phyloP scores from a whole-genome alignment of 2,888 invertebrate genomes.

The Drosophila longiperda region DNA sequence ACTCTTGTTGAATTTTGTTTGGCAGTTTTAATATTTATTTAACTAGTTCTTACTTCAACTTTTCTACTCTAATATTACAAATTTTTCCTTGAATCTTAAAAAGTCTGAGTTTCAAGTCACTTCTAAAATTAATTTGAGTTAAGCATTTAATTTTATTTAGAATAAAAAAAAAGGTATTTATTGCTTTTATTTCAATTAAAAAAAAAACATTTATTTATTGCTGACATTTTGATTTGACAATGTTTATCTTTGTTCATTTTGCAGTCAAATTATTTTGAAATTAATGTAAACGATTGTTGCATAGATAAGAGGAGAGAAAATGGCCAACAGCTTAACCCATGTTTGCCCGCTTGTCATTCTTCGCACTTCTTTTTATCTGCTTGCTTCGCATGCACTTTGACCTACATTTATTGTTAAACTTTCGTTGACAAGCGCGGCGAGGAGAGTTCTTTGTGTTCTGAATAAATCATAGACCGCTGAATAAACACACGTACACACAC shows the following conservation, averaged over 20 bases:
- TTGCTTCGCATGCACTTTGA: slow-evolving; percentile 41
- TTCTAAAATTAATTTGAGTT: neutral
- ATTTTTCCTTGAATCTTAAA: neutral
- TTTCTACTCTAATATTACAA: neutral
- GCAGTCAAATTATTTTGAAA: slow-evolving; percentile 22
- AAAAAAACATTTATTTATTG: neutral
- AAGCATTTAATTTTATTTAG: neutral
- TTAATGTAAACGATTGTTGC: neutral
- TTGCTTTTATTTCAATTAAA: no score
- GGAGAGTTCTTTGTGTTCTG: slow-evolving; percentile 55
- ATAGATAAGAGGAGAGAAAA: neutral
- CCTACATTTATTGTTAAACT: slow-evolving; percentile 45
- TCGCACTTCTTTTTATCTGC: slow-evolving; percentile 6
- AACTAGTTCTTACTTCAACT: neutral
- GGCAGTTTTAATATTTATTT: neutral
- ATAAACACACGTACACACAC: slow-evolving; percentile 48
- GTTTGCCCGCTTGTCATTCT: slow-evolving; percentile 5
- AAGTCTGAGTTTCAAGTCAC: neutral
- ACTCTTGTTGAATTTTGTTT: neutral
- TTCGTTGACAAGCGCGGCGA: neutral
- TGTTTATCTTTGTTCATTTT: slow-evolving; percentile 4
- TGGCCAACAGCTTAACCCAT: slow-evolving; percentile 22
- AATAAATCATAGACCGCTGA: slow-evolving; percentile 75
- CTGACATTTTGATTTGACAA: neutral
- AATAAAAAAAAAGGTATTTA: no score